Percentiles rank a stretch among this genome's conserved stretches.
Conservation (phyloP, 2,797 vertebrate genomes). For the Allobates femoralis region DNA sequence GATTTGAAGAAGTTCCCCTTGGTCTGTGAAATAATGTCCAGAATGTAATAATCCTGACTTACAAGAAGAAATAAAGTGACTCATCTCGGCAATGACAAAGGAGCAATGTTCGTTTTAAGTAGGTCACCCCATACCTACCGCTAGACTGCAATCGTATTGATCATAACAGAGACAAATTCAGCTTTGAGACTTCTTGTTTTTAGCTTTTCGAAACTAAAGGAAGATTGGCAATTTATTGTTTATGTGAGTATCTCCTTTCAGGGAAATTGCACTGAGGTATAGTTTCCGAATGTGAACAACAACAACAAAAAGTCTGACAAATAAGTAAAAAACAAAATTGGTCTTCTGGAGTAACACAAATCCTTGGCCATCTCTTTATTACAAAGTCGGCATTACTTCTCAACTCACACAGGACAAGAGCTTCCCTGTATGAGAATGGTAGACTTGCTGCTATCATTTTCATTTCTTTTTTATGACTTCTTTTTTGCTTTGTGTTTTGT, state of each 20-base stretch:
- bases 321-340: slow-evolving; percentile 67
- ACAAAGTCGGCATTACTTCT: neutral
- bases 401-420: no score
- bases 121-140: slow-evolving; percentile 45
- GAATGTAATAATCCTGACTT: neutral
- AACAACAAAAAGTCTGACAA: neutral
- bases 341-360: slow-evolving; percentile 65
- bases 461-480: no score
- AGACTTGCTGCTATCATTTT: no score
- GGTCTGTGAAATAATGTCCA: neutral
- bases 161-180: slow-evolving; percentile 55
- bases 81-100: neutral
- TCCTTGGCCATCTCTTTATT: slow-evolving; percentile 20
- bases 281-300: slow-evolving; percentile 67
- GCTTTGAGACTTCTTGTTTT: slow-evolving; percentile 43
- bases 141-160: slow-evolving; percentile 60
- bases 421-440: no score
- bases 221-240: slow-evolving; percentile 73
- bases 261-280: slow-evolving; percentile 70
- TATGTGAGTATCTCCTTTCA: slow-evolving; percentile 69
- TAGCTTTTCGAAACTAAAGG: slow-evolving; percentile 68
- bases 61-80: neutral
- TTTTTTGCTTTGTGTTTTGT: no score
- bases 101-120: neutral
- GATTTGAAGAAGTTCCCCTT: neutral